These are phyloP conservation scores for Liolophura sinensis DNA, from an alignment of 1,140 invertebrate species.

Conservation along the genomic window DNA sequence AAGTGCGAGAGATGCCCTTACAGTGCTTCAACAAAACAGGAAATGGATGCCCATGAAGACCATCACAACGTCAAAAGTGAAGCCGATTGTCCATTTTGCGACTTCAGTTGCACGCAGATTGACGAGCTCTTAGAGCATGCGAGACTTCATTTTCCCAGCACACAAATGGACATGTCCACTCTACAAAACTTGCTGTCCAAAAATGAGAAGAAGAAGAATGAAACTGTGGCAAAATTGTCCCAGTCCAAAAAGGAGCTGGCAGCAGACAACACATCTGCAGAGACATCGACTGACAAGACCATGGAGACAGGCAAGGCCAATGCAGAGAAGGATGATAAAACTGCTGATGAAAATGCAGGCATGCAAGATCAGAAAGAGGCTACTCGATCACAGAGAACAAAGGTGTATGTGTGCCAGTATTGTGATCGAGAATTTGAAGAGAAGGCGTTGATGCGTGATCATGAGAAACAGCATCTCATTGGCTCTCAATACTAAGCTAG, in stretches of 20 bases:
- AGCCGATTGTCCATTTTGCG: constrained; percentile 46
- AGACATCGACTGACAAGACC: too few species aligned
- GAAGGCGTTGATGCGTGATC: constrained; percentile 40
- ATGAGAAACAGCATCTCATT: constrained; percentile 48
- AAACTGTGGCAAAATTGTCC: neutral
- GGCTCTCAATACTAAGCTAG: constrained; percentile 13
- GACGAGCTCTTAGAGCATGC: constrained; percentile 36
- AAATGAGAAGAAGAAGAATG: too few species aligned
- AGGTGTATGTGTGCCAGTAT: constrained; percentile 50
- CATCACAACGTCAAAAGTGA: constrained; percentile 31
- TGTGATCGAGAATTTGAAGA: constrained; percentile 52
- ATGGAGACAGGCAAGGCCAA: too few species aligned
- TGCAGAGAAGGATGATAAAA: neutral
- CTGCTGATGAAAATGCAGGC: neutral
- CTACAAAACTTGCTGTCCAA: constrained; percentile 8
- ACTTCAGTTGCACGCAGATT: constrained; percentile 35
- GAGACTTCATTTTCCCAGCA: constrained; percentile 43
- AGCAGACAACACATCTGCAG: neutral
- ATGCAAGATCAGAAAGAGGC: neutral
- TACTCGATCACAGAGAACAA: constrained; percentile 12
- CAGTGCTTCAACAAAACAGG: constrained; percentile 31
- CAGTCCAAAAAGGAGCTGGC: neutral
- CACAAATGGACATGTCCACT: constrained; percentile 29
- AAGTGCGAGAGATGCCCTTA: constrained; percentile 49
- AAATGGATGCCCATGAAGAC: constrained; percentile 31